Conservation (phyloP, 1,140 invertebrate genomes). For the Aradophagus sp. region DNA sequence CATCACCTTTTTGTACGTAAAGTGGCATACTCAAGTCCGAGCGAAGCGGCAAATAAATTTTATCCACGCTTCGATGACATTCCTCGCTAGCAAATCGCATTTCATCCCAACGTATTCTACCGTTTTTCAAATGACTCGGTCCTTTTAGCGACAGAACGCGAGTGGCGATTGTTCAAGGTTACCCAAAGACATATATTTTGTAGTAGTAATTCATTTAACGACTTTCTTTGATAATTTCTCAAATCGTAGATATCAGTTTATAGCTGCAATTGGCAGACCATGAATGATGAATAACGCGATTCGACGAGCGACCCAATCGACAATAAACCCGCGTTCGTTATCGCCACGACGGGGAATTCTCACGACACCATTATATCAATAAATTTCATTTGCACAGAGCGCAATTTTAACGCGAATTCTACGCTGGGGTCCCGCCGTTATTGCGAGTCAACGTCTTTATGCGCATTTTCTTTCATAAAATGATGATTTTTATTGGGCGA, state of each 20-base stretch:
- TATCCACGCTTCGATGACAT: constrained; percentile 18
- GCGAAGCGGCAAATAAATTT: constrained; percentile 20
- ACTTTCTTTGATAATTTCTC: constrained; percentile 42
- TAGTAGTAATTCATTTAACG: constrained; percentile 12
- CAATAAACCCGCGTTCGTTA: constrained; percentile 13
- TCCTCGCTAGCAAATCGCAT: constrained; percentile 20
- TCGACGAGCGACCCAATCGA: constrained; percentile 14
- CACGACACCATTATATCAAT: constrained; percentile 17
- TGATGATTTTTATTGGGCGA: no score
- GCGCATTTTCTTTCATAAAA: no score
- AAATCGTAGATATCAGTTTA: constrained; percentile 28
- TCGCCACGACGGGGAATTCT: no score
- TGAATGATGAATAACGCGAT: constrained; percentile 22
- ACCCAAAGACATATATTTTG: constrained; percentile 29
- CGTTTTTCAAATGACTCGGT: constrained; percentile 10
- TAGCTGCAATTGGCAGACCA: constrained; percentile 21
- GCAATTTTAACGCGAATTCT: no score
- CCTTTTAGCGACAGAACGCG: constrained; percentile 19
- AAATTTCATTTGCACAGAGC: no score
- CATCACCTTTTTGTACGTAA: constrained; percentile 27
- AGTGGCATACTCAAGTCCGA: constrained; percentile 14
- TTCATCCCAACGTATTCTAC: constrained; percentile 4
- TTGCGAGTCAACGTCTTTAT: no score
- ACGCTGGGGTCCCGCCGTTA: no score
- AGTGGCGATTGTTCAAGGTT: constrained; percentile 27